Evolutionary conservation across 1,140 invertebrate genomes (phyloP).

Genomic region (Delia radicum): DNA sequence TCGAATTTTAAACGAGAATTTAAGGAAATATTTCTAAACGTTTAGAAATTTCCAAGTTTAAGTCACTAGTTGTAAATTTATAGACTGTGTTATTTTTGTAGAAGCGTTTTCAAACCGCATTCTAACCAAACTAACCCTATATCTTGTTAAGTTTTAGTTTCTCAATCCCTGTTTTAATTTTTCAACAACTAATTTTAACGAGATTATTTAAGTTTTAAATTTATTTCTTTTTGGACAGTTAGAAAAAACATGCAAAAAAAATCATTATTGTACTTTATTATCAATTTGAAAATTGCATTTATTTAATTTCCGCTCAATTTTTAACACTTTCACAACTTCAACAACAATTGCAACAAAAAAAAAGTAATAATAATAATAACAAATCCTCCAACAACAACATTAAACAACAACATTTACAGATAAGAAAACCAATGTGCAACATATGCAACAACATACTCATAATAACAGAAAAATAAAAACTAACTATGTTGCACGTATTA

Average conservation of each 20-base stretch:
- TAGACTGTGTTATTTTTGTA: too few relatives aligned
- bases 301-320: constrained; percentile 29
- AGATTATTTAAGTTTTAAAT: not conserved
- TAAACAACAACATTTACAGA: constrained; percentile 12
- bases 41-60: too few relatives aligned
- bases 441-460: constrained; percentile 5
- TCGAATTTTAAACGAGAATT: too few relatives aligned
- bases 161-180: not conserved
- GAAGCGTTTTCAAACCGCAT: too few relatives aligned
- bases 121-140: too few relatives aligned
- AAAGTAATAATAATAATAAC: constrained; percentile 12
- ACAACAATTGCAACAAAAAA: not conserved
- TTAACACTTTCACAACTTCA: constrained; percentile 27
- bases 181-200: not conserved
- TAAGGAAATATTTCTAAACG: too few relatives aligned
- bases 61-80: too few relatives aligned
- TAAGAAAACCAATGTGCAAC: constrained; percentile 23
- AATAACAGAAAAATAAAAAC: not conserved
- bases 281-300: constrained; percentile 18
- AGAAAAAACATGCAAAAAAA: not conserved
- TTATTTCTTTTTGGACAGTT: not conserved
- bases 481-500: not conserved
- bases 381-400: constrained; percentile 7
- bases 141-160: not conserved
- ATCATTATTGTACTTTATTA: constrained; percentile 3